A percentile compares a stretch with the other conserved stretches of the same genome.
Conservation (phyloP, 2,113 vertebrate species). For the Odobenus rosmarus region DNA sequence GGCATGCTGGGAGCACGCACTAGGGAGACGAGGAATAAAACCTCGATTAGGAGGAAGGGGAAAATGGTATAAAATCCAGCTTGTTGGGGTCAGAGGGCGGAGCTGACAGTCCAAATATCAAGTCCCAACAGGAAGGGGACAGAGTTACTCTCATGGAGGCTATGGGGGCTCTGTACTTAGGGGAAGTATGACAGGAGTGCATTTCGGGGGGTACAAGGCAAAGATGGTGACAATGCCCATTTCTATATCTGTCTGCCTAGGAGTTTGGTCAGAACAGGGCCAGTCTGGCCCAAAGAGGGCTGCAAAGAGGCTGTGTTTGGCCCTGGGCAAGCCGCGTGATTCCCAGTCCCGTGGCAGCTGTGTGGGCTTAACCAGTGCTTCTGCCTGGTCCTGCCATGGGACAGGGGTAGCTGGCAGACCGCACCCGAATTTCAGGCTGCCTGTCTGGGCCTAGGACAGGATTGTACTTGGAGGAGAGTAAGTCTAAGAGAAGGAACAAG, state of each 20-base stretch:
- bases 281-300: not conserved
- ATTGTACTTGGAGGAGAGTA: not conserved
- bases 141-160: not conserved
- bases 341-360: not conserved
- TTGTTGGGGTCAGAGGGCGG: not conserved
- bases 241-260: not conserved
- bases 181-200: not conserved
- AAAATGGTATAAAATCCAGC: conserved; percentile 1
- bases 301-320: not conserved
- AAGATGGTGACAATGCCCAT: not conserved
- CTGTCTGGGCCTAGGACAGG: not conserved
- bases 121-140: not conserved
- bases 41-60: not conserved
- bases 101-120: not conserved
- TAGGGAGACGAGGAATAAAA: not conserved
- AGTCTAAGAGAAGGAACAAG: conserved; percentile 48
- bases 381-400: not conserved
- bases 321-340: not conserved
- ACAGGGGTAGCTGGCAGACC: not conserved
- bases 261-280: not conserved
- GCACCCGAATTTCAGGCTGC: not conserved
- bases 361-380: not conserved
- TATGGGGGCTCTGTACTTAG: not conserved
- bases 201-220: not conserved
- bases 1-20: not conserved